Base-by-base conservation (phyloP, 2,888 invertebrate genomes). In the Dione vanillae region DNA sequence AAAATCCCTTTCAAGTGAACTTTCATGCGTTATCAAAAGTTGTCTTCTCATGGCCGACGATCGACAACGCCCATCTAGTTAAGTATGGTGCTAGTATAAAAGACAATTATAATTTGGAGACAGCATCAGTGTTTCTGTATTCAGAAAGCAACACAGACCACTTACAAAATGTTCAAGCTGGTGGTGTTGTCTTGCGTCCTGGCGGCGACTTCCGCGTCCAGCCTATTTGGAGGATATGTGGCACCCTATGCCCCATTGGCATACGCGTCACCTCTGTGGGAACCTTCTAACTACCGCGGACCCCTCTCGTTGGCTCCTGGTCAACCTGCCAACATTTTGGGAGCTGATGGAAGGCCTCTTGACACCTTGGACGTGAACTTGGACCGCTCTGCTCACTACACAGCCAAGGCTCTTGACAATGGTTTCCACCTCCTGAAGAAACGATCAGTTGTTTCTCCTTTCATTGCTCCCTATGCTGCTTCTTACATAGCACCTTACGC, bases 111-210 rank as follows among this genome's bases (percentile, higher is more conserved):
- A 74, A 84, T 92, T 91, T 91, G 88, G 82, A 90, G 91, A 84
- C 83, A 82, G 80, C 82, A 83, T 78, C 92, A 93, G 92, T 92
- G 83, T 84, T 81, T 82, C 78, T 81, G 83, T 79, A 82, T 83
- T 19, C 78, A 80, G 81, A 84, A 84, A 87, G 80, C 92, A 91
- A 89, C 90, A 91, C 92, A 93, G 93, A 92, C 91, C 91, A 74
- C 74, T 74, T 67, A 69, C 71, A 93, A 88, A 90, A 94, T 94
- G 94, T 90, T 89, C 81, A 93, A 92, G 89, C 86, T 93, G 94
- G 94, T 95, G 94, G 95, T 95, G 90, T 94, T 95, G 94, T 95
- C 94, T 83, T 94, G 94, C 84, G 89, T 95, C 20, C 83, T 95
- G 85, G 94, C 94, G 78, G 88, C 94, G 77, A 94, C 91, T 77